These are phyloP conservation scores for Apamea anceps DNA, from an alignment of 2,888 invertebrate species.

Conservation along the genomic window DNA sequence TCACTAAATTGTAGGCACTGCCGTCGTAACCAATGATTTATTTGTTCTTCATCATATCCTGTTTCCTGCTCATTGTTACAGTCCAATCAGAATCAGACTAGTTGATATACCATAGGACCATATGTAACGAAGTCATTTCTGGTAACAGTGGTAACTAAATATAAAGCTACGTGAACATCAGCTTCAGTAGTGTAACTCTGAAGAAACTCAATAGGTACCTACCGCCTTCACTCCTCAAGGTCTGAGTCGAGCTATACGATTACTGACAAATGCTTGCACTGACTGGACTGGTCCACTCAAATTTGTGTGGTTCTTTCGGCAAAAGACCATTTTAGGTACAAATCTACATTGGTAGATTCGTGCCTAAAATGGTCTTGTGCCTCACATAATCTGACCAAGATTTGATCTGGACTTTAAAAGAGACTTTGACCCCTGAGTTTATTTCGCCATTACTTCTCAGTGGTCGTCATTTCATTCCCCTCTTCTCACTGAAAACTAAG, in stretches of 20 bases:
- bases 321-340: neutral
- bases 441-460: neutral
- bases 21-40: slow-evolving; percentile 23
- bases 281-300: no score
- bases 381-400: neutral
- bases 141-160: neutral
- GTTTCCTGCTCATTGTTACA: slow-evolving; percentile 4
- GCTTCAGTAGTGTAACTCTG: neutral
- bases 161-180: neutral
- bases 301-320: neutral
- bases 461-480: no score
- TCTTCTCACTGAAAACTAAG: neutral
- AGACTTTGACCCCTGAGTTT: neutral
- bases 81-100: neutral
- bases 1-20: slow-evolving; percentile 10
- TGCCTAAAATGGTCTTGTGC: no score
- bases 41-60: slow-evolving; percentile 8
- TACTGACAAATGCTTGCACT: no score
- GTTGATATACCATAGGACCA: neutral
- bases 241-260: neutral
- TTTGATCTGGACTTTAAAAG: neutral
- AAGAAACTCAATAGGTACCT: neutral
- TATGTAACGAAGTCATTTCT: neutral
- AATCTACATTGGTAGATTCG: neutral
- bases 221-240: neutral